Conservation (phyloP, 2,888 invertebrate genomes). For the Lasiommata megera region DNA sequence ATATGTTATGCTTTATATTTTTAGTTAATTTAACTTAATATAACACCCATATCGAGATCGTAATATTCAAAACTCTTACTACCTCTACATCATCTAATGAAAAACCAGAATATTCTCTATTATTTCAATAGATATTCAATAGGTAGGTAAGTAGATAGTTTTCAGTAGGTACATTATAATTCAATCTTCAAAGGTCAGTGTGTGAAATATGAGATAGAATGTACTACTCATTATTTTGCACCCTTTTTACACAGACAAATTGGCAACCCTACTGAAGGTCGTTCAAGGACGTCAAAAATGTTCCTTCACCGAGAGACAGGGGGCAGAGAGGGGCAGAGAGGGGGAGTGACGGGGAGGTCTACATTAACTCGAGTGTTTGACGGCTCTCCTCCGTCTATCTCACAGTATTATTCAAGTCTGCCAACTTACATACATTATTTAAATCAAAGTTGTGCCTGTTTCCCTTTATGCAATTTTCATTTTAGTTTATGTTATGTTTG, state of each 20-base stretch:
- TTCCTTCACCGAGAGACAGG: neutral
- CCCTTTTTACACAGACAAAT: neutral
- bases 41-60: too few relatives aligned
- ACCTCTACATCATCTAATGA: too few relatives aligned
- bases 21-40: too few relatives aligned
- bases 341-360: too few relatives aligned
- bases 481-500: neutral
- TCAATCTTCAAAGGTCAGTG: too few relatives aligned
- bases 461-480: neutral
- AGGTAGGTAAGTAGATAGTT: too few relatives aligned
- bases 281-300: slow-evolving; percentile 11
- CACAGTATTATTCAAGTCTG: slow-evolving; percentile 11
- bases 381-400: slow-evolving; percentile 5
- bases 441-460: slow-evolving; percentile 9
- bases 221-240: neutral
- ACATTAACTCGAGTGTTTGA: slow-evolving; percentile 16
- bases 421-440: slow-evolving; percentile 16
- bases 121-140: too few relatives aligned
- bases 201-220: too few relatives aligned
- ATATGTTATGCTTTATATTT: too few relatives aligned
- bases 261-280: slow-evolving; percentile 12
- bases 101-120: too few relatives aligned
- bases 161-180: too few relatives aligned
- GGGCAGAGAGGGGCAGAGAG: neutral
- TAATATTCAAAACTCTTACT: too few relatives aligned